Conservation (phyloP, 2,797 vertebrate species). For the Microctenopoma lineatum region DNA sequence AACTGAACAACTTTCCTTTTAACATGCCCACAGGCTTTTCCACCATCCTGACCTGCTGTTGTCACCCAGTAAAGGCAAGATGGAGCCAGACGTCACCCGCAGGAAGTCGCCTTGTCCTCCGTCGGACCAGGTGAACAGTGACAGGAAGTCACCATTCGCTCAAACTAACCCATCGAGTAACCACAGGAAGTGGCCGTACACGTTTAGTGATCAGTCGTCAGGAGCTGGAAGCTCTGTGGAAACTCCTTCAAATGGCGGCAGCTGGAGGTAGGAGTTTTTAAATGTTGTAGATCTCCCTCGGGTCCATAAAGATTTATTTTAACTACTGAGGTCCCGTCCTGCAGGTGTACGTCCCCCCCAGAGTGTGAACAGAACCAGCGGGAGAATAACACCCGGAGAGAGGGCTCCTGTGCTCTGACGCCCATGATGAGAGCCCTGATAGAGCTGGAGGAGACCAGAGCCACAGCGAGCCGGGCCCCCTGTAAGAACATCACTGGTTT, state of each 20-base stretch:
- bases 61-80: slow-evolving; percentile 71
- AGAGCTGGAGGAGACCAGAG: slow-evolving; percentile 90
- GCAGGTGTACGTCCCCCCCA: slow-evolving; percentile 82
- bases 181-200: slow-evolving; percentile 79
- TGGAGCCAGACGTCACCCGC: slow-evolving; percentile 62
- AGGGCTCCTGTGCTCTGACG: slow-evolving; percentile 77
- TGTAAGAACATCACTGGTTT: slow-evolving; percentile 72
- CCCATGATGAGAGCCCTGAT: slow-evolving; percentile 92
- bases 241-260: slow-evolving; percentile 54
- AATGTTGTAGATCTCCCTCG: neutral
- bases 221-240: slow-evolving; percentile 81
- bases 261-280: slow-evolving; percentile 60
- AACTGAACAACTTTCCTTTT: neutral
- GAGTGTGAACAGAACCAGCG: slow-evolving; percentile 82
- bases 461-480: slow-evolving; percentile 86
- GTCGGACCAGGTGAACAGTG: slow-evolving; percentile 34
- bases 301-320: neutral
- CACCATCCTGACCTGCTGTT: slow-evolving; percentile 77
- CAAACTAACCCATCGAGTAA: slow-evolving; percentile 41
- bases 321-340: slow-evolving; percentile 44
- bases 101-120: slow-evolving; percentile 41
- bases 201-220: slow-evolving; percentile 79
- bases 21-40: slow-evolving; percentile 63
- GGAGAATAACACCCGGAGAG: slow-evolving; percentile 66
- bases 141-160: slow-evolving; percentile 37